Base-by-base conservation (phyloP, 2,797 vertebrate species). In the Pampus argenteus region DNA sequence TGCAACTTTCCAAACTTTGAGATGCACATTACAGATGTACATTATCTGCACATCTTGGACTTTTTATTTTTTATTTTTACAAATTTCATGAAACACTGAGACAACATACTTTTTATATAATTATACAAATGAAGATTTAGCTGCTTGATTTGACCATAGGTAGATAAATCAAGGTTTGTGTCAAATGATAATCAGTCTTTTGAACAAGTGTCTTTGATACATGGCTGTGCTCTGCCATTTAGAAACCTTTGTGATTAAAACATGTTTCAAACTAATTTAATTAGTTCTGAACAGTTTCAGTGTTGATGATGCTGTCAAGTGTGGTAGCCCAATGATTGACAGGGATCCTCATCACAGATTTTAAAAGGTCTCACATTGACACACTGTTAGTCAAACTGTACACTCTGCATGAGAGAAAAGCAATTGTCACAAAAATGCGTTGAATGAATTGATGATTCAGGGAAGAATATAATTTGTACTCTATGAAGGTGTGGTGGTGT, bases 1-100 rank as follows among this genome's bases (percentile, higher is more conserved):
- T 50, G 71, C 31, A 79, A 87, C 81, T 87, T 89, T 88, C 82
- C 77, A 82, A 79, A 87, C 57, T 70, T 47, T 61, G 20, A 55
- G 3, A 0, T 78, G 82, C 79, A n/a, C n/a, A n/a, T 88, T 89
- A 89, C 87, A 83, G 10, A 71, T 65, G 18, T 23, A n/a, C 64
- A 34, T 64, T 62, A 64, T 80, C 18, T 45, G 2, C 22, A 56
- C 23, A 40, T 59, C 48, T 45, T n/a, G 9, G 3, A 0, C 25
- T 10, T 26, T 38, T 17, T 45, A n/a, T n/a, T n/a, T n/a, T n/a
- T n/a, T n/a, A n/a, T n/a, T 13, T 9, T 50, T 6, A 1, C 40
- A n/a, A 9, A 45, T 65, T 44, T 65, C 50, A 38, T 29, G 7
- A 60, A 47, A 10, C 3, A 11, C 9, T 13, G 9, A 7, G 2